Conservation (phyloP, 2,113 vertebrate species). For the Chloroceryle aenea region DNA sequence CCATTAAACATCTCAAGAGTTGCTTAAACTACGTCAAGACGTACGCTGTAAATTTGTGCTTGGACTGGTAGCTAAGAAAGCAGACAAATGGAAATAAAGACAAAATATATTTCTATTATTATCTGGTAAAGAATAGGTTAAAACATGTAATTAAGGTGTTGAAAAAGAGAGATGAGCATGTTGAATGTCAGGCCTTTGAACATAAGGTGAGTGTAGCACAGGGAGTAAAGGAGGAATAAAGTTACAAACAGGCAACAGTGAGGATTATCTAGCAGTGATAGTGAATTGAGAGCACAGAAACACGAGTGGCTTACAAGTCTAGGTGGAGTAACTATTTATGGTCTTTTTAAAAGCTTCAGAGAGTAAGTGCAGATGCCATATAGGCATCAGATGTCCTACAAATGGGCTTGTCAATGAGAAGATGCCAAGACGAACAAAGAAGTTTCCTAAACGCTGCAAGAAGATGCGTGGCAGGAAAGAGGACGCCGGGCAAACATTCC, state of each 20-base stretch:
- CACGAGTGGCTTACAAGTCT: background rate
- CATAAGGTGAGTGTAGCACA: background rate
- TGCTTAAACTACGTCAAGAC: background rate
- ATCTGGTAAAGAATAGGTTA: background rate
- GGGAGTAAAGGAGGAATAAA: background rate
- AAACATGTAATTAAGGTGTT: background rate
- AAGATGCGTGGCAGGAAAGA: background rate
- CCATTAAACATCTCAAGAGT: background rate
- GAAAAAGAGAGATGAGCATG: background rate
- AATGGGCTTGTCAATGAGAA: background rate
- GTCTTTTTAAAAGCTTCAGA: background rate
- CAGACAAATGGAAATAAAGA: background rate
- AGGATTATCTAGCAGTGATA: background rate
- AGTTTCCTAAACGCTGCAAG: background rate
- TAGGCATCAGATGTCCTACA: background rate
- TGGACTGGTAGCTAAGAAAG: background rate
- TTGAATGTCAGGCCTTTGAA: background rate
- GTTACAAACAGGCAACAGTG: background rate
- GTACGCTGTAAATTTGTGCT: background rate
- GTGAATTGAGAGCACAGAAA: accelerated
- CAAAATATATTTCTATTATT: background rate
- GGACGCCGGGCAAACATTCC: background rate
- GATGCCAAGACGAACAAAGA: background rate
- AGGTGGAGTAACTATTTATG: background rate
- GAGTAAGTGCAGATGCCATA: background rate